Evolutionary conservation across 2,797 vertebrate genomes (phyloP), one percentile per base, ranked within the genome.

Genomic region (Enteromius mattozi): DNA sequence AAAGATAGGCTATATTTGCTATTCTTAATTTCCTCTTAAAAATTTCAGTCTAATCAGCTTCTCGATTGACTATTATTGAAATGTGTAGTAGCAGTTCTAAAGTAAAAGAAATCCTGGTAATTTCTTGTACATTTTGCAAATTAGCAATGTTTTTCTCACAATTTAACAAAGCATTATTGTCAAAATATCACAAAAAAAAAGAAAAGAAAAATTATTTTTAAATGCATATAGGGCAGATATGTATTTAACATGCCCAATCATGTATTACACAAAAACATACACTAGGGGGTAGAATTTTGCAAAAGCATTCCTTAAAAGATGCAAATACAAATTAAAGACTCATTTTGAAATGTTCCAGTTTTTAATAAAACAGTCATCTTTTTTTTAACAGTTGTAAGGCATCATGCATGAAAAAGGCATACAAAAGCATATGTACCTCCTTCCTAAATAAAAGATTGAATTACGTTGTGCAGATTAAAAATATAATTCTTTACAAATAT

Each of bases 321-420:
- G 35, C 6, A 49, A 56, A 61, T 24, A n/a, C 65, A 77, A 78
- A 42, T 13, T 0, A n/a, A 82, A 74, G 88, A 77, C 30, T 89
- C 66, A 86, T 35, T 84, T 85, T 87, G 78, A 86, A 75, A 12
- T 83, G 35, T 84, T 82, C 86, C 33, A 91, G 92, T 88, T 89
- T 95, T 95, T 94, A 94, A 93, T 94, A 94, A 93, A 95, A 93
- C 87, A 87, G 86, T 88, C 91, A 89, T 86, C 14, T 86, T 91
- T 35, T n/a, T 90, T 89, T 92, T 89, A 88, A 92, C 93, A 94
- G 86, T 86, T 95, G 82, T 95, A 96, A 96, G 94, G 95, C 94
- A 94, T 95, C 95, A 96, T 96, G 95, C 95, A 96, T 92, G 89
- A 92, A 91, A 92, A 91, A 93, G 90, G 89, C 91, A 90, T 90